Conservation (phyloP, 2,113 vertebrate genomes). For the Spilogale gracilis region DNA sequence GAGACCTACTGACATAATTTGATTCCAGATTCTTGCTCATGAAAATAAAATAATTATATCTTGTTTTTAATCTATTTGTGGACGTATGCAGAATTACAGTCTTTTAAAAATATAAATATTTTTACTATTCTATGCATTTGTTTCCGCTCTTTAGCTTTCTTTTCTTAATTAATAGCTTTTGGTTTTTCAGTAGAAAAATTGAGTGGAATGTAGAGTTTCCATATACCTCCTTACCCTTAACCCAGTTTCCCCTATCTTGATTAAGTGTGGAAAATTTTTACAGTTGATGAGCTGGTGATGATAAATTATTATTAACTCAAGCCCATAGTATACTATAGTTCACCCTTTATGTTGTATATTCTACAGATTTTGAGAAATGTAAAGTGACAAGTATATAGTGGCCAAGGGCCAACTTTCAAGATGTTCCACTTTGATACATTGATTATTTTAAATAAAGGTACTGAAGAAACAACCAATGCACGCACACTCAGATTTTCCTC, state of each 20-base stretch:
- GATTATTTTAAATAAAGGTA: not conserved
- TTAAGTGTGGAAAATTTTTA: not conserved
- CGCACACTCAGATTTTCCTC: not conserved
- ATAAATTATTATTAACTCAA: not conserved
- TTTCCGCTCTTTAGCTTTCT: not conserved
- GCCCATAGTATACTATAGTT: not conserved
- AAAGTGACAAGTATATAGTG: not conserved
- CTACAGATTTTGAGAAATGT: not conserved
- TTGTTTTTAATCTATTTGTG: not conserved
- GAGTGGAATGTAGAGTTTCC: not conserved
- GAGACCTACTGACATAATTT: not conserved
- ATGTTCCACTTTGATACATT: not conserved
- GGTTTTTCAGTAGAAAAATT: not conserved
- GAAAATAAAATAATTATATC: not conserved
- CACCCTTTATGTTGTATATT: not conserved
- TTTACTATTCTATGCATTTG: not conserved
- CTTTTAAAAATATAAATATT: not conserved
- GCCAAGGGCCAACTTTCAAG: not conserved
- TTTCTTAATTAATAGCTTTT: not conserved
- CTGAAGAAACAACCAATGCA: not conserved
- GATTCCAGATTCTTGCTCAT: not conserved
- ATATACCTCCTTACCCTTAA: not conserved
- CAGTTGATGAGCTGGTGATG: not conserved
- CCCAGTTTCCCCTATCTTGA: not conserved
- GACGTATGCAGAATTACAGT: not conserved